Evolutionary conservation across 1,140 invertebrate genomes (phyloP).

Genomic region (Drosophila asahinai): DNA sequence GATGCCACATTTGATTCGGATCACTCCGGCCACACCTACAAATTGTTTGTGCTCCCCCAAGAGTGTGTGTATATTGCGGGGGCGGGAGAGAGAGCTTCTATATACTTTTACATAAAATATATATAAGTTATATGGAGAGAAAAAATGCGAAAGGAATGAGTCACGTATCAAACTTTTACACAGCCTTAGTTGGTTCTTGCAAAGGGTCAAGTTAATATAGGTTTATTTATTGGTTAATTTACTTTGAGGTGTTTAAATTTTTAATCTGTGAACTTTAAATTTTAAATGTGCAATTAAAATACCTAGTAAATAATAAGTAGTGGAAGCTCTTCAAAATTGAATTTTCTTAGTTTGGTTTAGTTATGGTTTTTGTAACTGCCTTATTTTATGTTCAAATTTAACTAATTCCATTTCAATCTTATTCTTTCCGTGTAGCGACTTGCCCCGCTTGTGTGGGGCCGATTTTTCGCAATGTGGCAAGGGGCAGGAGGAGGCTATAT

Average conservation of each 20-base stretch:
- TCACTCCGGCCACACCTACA: conserved; percentile 74
- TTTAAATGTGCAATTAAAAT: too few species aligned
- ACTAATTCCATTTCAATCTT: background rate
- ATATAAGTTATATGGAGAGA: background rate
- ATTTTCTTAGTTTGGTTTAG: too few species aligned
- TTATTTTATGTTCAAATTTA: background rate
- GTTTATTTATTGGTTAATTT: background rate
- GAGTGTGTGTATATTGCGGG: conserved; percentile 20
- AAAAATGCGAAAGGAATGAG: conserved; percentile 1
- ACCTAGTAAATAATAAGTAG: too few species aligned
- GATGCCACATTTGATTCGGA: conserved; percentile 54
- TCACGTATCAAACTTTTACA: background rate
- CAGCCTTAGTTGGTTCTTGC: background rate
- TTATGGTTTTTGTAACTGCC: background rate
- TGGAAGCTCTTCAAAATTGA: too few species aligned
- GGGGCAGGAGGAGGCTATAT: conserved; percentile 7
- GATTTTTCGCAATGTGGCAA: conserved; percentile 61
- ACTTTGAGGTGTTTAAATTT: background rate
- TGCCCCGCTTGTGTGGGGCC: conserved; percentile 40
- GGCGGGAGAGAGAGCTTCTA: conserved; percentile 4
- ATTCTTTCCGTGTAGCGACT: conserved; percentile 10
- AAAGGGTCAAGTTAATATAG: background rate
- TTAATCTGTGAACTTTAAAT: background rate
- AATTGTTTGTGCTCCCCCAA: conserved; percentile 70
- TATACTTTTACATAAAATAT: conserved; percentile 12